Conservation (phyloP, 53 echinoderm and acorn worm genomes). For the Temnopleurus reevesii region DNA sequence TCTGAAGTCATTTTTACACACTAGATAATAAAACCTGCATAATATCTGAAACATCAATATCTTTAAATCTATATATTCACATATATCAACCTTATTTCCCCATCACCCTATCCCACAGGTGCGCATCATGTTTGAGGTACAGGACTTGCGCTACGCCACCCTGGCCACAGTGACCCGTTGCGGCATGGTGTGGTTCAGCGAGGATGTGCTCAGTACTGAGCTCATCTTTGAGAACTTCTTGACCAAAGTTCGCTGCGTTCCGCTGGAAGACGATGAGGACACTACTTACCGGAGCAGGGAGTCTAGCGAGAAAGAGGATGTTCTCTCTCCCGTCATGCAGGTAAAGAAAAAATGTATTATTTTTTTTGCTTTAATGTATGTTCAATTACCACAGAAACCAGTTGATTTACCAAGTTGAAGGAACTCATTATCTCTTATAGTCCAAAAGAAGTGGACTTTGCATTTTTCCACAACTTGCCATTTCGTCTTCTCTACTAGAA, state of each 20-base stretch:
- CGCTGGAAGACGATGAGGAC: slow-evolving; percentile 93
- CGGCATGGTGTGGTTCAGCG: slow-evolving; percentile 99
- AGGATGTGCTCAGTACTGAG: slow-evolving; percentile 95
- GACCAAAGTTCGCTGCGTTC: slow-evolving; percentile 76
- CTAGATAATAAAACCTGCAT: no score
- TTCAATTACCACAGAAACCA: no score
- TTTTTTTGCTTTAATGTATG: no score
- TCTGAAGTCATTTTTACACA: no score
- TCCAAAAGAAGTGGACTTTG: no score
- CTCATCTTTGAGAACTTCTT: slow-evolving; percentile 98
- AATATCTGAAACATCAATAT: no score
- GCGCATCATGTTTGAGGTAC: slow-evolving; percentile 99
- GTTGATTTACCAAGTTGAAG: no score
- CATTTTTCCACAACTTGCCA: no score
- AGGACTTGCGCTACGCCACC: slow-evolving; percentile 93
- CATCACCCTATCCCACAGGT: slow-evolving; percentile 65
- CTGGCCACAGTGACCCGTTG: slow-evolving; percentile 99
- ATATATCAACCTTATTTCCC: background rate
- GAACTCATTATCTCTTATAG: no score
- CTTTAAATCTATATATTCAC: no score
- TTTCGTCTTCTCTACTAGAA: no score
- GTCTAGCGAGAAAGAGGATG: slow-evolving; percentile 69
- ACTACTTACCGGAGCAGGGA: slow-evolving; percentile 36
- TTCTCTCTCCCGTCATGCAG: slow-evolving; percentile 92
- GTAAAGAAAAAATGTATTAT: no score